Evolutionary conservation across 2,113 vertebrate species (phyloP), one percentile per base, ranked within the genome.

Genomic region (Pseudorectes ferrugineus): DNA sequence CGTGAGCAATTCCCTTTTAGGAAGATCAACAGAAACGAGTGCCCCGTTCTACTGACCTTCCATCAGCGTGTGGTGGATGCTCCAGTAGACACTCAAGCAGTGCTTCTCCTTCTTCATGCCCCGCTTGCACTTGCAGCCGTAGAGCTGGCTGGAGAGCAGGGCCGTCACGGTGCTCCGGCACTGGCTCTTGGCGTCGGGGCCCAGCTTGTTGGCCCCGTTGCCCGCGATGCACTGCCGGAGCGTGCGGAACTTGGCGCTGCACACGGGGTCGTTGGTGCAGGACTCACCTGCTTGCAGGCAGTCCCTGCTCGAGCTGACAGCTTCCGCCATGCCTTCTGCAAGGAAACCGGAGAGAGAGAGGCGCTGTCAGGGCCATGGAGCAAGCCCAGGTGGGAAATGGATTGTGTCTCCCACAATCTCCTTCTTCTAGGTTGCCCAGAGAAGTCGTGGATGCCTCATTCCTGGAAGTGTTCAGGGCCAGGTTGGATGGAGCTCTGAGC

Each of bases 51-150:
- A 94, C 97, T 85, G 59, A 99, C 99, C 99, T 82, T 99, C 99
- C 96, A 99, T 97, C 89, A 99, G 88, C 0, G 99, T 99, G 97
- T 99, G 98, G 96, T 99, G 99, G 86, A 99, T 98, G 90, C 98
- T 99, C 99, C 99, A 99, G 97, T 99, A 99, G 97, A 99, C 99
- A 1, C 99, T 99, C 36, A 99, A 89, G 90, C 99, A 99, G 97
- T 99, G 99, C 95, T 99, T 99, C 96, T 99, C 99, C 91, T 98
- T 99, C 86, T 99, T 99, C 99, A 99, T 99, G 78, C 99, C 99
- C 12, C 99, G 85, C 86, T 99, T 99, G 95, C 99, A 99, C 77
- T 98, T 98, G 98, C 99, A 99, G 95, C 98, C 98, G 2, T 98
- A 98, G 26, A 99, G 98, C 13, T 99, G 98, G 45, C 98, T 99